Conservation (phyloP, 2,797 vertebrate species). For the Pygocentrus nattereri region DNA sequence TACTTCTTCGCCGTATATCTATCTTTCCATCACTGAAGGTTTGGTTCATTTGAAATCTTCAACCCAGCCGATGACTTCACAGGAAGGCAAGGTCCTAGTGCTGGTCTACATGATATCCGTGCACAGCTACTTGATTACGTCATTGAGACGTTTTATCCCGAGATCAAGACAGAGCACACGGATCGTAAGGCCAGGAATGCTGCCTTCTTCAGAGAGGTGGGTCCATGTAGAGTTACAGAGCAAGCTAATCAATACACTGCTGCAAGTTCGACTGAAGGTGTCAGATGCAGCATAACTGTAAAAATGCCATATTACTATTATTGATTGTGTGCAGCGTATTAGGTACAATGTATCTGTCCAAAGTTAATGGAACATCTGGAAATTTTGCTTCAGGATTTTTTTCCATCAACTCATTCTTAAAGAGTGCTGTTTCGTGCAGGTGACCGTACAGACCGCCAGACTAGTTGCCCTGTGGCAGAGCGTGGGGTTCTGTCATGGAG, state of each 20-base stretch:
- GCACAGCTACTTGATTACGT: conserved; percentile 85
- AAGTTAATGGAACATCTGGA: background rate
- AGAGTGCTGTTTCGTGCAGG: conserved; percentile 61
- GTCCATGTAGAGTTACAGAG: background rate
- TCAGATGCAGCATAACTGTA: no score
- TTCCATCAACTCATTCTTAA: background rate
- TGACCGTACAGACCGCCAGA: conserved; percentile 77
- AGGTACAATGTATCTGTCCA: background rate
- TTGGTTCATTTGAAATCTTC: conserved; percentile 89
- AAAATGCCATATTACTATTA: background rate
- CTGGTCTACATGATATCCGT: conserved; percentile 78
- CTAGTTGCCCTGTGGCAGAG: conserved; percentile 87
- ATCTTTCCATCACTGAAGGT: conserved; percentile 67
- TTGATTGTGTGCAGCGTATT: background rate
- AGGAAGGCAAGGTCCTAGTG: conserved; percentile 82
- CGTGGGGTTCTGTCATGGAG: conserved; percentile 86
- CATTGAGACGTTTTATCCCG: conserved; percentile 83
- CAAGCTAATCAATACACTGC: background rate
- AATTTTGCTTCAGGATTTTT: background rate
- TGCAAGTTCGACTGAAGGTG: background rate
- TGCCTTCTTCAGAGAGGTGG: conserved; percentile 77
- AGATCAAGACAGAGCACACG: conserved; percentile 76
- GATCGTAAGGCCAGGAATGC: conserved; percentile 75
- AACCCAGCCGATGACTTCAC: conserved; percentile 79
- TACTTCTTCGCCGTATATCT: no score